Conservation (phyloP, 2,888 invertebrate species). For the Atrina japonica region DNA sequence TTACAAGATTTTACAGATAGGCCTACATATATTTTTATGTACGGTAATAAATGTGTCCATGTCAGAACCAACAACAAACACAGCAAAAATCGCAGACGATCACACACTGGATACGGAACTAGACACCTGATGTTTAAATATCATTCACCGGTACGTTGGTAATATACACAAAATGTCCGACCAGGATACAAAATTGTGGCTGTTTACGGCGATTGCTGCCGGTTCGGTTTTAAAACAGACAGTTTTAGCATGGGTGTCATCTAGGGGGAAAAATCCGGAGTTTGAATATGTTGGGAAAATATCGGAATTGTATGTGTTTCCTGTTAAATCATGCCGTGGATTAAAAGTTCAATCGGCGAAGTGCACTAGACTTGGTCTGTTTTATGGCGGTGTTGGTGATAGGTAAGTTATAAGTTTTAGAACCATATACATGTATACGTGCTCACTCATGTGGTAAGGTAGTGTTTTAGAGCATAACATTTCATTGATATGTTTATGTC, state of each 20-base stretch:
- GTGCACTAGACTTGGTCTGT: constrained; percentile 50
- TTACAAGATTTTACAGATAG: too few species aligned
- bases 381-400: constrained; percentile 60
- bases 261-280: background rate
- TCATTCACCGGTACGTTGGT: too few species aligned
- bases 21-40: too few species aligned
- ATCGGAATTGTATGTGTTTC: constrained; percentile 61
- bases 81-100: too few species aligned
- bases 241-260: constrained; percentile 15
- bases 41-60: too few species aligned
- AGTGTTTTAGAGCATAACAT: too few species aligned
- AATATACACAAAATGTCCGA: too few species aligned
- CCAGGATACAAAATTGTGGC: background rate
- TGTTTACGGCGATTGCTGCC: constrained; percentile 16
- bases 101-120: constrained; percentile 25
- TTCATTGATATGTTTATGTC: too few species aligned
- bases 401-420: constrained; percentile 54
- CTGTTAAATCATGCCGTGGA: constrained; percentile 69
- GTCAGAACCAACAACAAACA: too few species aligned
- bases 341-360: constrained; percentile 50
- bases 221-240: constrained; percentile 16
- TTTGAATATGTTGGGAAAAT: constrained; percentile 61
- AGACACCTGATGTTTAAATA: constrained; percentile 12
- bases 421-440: too few species aligned
- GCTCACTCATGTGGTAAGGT: too few species aligned